Evolutionary conservation across 2,888 invertebrate species (phyloP).

Genomic region (Rhamnusium bicolor): DNA sequence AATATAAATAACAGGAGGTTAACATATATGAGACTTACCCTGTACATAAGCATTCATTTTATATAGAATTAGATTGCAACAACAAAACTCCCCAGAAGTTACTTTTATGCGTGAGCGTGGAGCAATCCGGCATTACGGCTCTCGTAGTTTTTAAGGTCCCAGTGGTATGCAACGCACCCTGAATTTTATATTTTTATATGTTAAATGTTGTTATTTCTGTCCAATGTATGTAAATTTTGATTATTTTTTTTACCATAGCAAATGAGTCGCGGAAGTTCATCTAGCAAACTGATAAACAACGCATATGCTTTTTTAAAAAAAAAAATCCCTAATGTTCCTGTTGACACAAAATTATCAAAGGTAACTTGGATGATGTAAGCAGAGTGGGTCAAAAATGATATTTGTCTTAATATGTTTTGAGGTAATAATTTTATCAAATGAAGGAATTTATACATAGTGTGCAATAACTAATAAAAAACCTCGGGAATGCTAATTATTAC

Average conservation of each 20-base stretch:
- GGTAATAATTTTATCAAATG: neutral
- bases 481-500: too few relatives aligned
- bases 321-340: neutral
- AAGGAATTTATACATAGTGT: too few relatives aligned
- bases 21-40: too few relatives aligned
- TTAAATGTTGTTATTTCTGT: neutral
- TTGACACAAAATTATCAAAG: neutral
- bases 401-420: neutral
- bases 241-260: slow-evolving; percentile 21
- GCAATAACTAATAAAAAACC: too few relatives aligned
- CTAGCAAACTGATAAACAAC: neutral
- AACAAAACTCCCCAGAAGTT: too few relatives aligned
- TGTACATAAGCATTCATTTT: too few relatives aligned
- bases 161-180: too few relatives aligned
- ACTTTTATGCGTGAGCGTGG: too few relatives aligned
- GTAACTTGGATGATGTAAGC: neutral
- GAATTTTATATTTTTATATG: neutral
- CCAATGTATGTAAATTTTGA: neutral
- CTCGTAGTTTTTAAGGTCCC: too few relatives aligned
- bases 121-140: too few relatives aligned
- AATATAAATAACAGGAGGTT: too few relatives aligned
- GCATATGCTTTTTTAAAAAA: neutral
- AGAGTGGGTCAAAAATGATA: neutral
- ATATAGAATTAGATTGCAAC: too few relatives aligned
- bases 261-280: slow-evolving; percentile 17